These are phyloP conservation scores for Xenopus borealis DNA, from an alignment of 2,113 vertebrate species.

Conservation along the genomic window DNA sequence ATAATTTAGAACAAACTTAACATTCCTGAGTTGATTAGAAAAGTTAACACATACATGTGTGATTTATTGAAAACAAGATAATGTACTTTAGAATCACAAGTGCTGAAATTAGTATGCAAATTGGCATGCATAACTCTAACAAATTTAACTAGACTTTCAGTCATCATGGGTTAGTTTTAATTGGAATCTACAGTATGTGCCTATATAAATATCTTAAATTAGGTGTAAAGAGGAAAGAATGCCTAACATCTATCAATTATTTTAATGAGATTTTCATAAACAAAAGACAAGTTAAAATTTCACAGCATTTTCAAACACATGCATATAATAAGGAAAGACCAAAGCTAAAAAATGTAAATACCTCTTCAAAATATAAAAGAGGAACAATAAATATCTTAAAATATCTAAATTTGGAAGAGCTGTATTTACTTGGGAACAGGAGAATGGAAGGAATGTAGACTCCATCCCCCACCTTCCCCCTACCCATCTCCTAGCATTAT, in stretches of 20 bases:
- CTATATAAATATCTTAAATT: slow-evolving; percentile 29
- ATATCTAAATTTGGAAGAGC: too few relatives aligned
- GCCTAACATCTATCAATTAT: slow-evolving; percentile 13
- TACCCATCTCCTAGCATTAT: too few relatives aligned
- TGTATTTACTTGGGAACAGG: too few relatives aligned
- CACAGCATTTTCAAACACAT: neutral
- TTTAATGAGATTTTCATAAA: slow-evolving; percentile 17
- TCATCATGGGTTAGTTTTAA: slow-evolving; percentile 11
- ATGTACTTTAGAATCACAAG: slow-evolving; percentile 17
- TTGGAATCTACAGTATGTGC: slow-evolving; percentile 12
- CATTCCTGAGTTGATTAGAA: neutral
- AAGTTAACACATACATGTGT: slow-evolving; percentile 5
- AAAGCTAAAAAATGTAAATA: too few relatives aligned
- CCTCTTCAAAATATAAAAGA: too few relatives aligned
- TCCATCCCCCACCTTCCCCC: too few relatives aligned
- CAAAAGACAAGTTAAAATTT: neutral
- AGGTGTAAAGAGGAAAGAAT: slow-evolving; percentile 24
- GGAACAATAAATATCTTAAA: too few relatives aligned
- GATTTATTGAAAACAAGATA: neutral
- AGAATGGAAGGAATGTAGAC: too few relatives aligned
- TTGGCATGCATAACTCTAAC: slow-evolving; percentile 15
- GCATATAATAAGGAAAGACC: too few relatives aligned
- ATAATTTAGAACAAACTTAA: too few relatives aligned
- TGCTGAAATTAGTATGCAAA: slow-evolving; percentile 28
- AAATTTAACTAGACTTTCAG: slow-evolving; percentile 16